Base-by-base conservation (phyloP, 1,140 invertebrate genomes). In the Gryon sp. region DNA sequence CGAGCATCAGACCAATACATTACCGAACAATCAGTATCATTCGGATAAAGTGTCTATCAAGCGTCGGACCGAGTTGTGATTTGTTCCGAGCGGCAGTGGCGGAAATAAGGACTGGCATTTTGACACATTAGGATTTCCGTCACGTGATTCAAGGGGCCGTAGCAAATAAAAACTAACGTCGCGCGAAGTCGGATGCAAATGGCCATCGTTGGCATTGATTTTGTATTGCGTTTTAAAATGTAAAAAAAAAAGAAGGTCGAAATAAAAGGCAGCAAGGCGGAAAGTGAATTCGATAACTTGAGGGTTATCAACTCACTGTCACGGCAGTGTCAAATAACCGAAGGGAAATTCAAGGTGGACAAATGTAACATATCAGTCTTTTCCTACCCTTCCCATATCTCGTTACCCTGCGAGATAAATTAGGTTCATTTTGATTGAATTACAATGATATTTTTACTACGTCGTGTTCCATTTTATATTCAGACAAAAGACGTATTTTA, bases 211-310 rank as follows among this genome's bases (percentile, higher is more conserved):
- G 32, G 76, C 80, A 83, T 84, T 81, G 82, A 84, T 83, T 84
- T 82, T 78, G 79, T 80, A 81, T 84, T 72, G 50, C 26, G 68
- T 80, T 76, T 60, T 3, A 24, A 24, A 24, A 24, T n/a, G 11
- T 2, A 38, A 38, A 4, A 38, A 6, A 15, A 14, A 38, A 38
- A 38, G 15, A 38, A 38, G n/a, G n/a, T n/a, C n/a, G n/a, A n/a
- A n/a, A n/a, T n/a, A n/a, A n/a, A n/a, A n/a, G n/a, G n/a, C n/a
- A n/a, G n/a, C n/a, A n/a, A n/a, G n/a, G n/a, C n/a, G n/a, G 16
- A 38, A 48, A 6, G 30, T 7, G 80, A 84, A 81, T 81, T 76
- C 73, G 77, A 75, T 78, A 84, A 82, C 79, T 83, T 79, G 78
- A 78, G 52, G 52, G 77, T 68, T 68, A 52, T 84, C 80, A 45